Conservation (phyloP, 2,888 invertebrate genomes). For the Orthosia gracilis region DNA sequence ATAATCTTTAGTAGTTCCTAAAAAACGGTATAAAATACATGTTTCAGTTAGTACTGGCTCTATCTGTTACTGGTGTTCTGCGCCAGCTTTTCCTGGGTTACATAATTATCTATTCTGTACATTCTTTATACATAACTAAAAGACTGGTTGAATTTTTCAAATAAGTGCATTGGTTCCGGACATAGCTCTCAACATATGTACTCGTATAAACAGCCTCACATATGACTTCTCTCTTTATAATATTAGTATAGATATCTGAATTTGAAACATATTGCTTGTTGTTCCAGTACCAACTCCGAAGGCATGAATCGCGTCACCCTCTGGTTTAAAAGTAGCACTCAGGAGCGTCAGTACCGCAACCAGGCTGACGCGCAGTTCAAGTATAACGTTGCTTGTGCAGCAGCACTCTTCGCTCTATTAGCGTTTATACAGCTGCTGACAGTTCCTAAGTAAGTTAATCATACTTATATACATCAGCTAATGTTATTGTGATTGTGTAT, state of each 20-base stretch:
- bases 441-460: conserved; percentile 93
- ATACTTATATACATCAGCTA: neutral
- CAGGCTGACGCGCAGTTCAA: conserved; percentile 96
- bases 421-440: conserved; percentile 95
- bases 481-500: neutral
- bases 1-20: neutral
- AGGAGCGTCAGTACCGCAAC: conserved; percentile 95
- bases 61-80: too few relatives aligned
- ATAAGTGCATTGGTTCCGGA: too few relatives aligned
- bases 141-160: too few relatives aligned
- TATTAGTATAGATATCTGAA: too few relatives aligned
- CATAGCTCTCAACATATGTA: too few relatives aligned
- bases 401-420: conserved; percentile 94
- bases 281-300: conserved; percentile 88
- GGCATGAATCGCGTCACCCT: conserved; percentile 95
- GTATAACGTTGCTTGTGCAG: conserved; percentile 95
- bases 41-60: too few relatives aligned
- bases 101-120: too few relatives aligned
- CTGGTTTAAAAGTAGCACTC: conserved; percentile 94
- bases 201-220: too few relatives aligned
- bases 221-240: too few relatives aligned
- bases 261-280: neutral
- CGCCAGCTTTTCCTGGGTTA: too few relatives aligned
- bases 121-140: too few relatives aligned
- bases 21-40: too few relatives aligned